Conservation (phyloP, 2,797 vertebrate genomes). For the Anguilla anguilla region DNA sequence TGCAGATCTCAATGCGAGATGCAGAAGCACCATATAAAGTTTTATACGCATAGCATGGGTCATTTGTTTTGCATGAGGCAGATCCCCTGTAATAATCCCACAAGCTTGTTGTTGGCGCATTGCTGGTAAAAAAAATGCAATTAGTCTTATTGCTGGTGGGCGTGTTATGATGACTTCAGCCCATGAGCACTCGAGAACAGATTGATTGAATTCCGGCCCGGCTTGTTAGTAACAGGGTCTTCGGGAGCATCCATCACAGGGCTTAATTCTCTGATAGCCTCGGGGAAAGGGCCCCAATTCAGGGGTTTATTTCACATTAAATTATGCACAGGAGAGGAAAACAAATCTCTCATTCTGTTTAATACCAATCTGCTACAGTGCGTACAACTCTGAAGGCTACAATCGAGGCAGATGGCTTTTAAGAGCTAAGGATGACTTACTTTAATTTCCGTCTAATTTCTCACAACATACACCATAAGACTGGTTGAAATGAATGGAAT, state of each 20-base stretch:
- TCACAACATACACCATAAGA: no score
- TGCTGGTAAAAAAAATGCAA: neutral
- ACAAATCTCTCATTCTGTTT: constrained; percentile 58
- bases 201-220: neutral
- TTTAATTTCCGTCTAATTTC: neutral
- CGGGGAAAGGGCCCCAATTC: neutral
- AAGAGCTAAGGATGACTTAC: neutral
- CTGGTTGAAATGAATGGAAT: no score
- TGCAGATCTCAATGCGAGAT: neutral
- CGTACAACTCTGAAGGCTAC: neutral
- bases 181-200: neutral
- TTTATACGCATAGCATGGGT: neutral
- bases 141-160: neutral
- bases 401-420: constrained; percentile 33
- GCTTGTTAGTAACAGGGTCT: neutral
- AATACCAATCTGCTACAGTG: constrained; percentile 37
- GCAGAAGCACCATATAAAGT: neutral
- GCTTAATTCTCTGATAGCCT: constrained; percentile 3
- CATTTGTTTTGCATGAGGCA: neutral
- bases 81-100: neutral
- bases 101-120: neutral
- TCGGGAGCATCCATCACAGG: neutral
- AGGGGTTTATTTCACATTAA: constrained; percentile 50
- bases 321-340: constrained; percentile 12
- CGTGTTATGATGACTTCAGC: neutral